phyloP scores from a whole-genome alignment of 2,888 invertebrate genomes.

The Amiota minor region DNA sequence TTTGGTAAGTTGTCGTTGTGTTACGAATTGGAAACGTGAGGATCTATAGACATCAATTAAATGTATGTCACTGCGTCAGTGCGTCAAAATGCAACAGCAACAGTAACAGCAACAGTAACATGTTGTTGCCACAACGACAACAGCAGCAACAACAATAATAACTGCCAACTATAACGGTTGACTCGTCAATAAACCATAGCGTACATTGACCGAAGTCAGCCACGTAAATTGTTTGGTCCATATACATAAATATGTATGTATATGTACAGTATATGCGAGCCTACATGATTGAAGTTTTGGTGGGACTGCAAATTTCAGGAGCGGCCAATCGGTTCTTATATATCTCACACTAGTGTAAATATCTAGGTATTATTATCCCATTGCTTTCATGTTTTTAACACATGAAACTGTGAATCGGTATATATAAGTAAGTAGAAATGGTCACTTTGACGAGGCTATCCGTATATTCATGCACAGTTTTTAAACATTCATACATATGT shows the following conservation, averaged over 20 bases:
- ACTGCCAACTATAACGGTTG: neutral
- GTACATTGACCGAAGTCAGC: slow-evolving; percentile 26
- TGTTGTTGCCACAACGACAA: neutral
- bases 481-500: no score
- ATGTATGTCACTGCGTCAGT: slow-evolving; percentile 55
- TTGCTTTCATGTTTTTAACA: no score
- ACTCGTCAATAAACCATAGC: slow-evolving; percentile 22
- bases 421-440: no score
- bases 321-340: neutral
- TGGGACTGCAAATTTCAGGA: neutral
- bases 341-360: no score
- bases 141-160: slow-evolving; percentile 10
- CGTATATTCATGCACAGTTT: no score
- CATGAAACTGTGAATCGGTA: no score
- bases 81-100: slow-evolving; percentile 19
- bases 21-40: slow-evolving; percentile 8
- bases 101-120: neutral
- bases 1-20: slow-evolving; percentile 9
- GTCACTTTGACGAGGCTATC: no score
- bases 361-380: no score
- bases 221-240: slow-evolving; percentile 22
- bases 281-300: neutral
- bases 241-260: neutral
- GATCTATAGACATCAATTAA: slow-evolving; percentile 53
- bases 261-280: neutral